phyloP scores from a whole-genome alignment of 1,140 invertebrate species.

The Panonychus citri region DNA sequence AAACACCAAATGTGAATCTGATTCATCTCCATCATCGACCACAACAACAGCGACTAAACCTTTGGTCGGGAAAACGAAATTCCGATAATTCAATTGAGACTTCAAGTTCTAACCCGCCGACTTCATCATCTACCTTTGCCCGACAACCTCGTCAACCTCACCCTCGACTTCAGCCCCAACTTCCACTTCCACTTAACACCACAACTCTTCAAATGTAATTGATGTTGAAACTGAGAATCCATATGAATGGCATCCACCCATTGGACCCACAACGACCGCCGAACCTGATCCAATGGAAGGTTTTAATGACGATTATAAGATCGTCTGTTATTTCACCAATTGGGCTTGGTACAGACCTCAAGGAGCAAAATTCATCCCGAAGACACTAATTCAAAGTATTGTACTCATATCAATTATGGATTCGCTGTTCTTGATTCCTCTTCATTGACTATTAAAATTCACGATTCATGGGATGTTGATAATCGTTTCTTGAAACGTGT shows the following conservation, averaged over 20 bases:
- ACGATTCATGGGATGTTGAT: constrained; percentile 60
- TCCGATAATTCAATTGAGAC: not conserved
- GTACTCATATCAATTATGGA: constrained; percentile 82
- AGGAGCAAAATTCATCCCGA: constrained; percentile 70
- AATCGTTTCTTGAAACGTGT: constrained; percentile 47
- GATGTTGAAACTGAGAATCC: not conserved
- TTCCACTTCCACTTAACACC: no score
- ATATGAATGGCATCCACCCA: not conserved
- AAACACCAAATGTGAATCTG: not conserved
- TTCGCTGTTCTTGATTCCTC: constrained; percentile 65
- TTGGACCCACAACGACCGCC: not conserved
- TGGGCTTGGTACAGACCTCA: constrained; percentile 62
- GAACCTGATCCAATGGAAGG: not conserved
- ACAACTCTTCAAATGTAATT: not conserved
- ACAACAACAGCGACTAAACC: no score
- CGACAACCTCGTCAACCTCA: not conserved
- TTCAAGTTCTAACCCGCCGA: not conserved
- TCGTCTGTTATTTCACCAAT: constrained; percentile 65
- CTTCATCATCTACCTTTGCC: no score
- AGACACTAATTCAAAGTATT: constrained; percentile 76
- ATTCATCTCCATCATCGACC: not conserved
- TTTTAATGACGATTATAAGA: constrained; percentile 22
- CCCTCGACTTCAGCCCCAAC: not conserved
- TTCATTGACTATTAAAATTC: constrained; percentile 42
- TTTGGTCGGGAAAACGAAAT: not conserved